Conservation (phyloP, 2,888 invertebrate genomes). For the Tholera decimalis region DNA sequence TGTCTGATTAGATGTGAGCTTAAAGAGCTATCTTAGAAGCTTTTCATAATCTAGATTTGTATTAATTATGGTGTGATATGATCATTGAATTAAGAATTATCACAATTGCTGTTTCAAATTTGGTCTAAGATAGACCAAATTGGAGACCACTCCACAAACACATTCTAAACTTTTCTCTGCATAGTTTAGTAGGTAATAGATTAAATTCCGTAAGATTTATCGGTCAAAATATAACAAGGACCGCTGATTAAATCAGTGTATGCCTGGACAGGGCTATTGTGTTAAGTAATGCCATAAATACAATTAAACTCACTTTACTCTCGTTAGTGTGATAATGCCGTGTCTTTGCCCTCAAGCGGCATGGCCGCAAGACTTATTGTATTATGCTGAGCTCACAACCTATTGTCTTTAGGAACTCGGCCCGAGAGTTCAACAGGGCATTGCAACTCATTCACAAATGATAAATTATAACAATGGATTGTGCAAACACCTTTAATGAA, state of each 20-base stretch:
- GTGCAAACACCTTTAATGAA: slow-evolving; percentile 56
- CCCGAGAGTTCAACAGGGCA: slow-evolving; percentile 54
- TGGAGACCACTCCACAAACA: not conserved
- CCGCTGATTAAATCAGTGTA: slow-evolving; percentile 63
- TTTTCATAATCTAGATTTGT: slow-evolving; percentile 44
- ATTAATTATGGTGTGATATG: slow-evolving; percentile 1
- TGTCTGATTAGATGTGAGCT: slow-evolving; percentile 25
- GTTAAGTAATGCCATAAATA: slow-evolving; percentile 86
- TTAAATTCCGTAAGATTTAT: slow-evolving; percentile 34
- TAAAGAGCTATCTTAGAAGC: slow-evolving; percentile 17
- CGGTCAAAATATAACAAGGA: slow-evolving; percentile 48
- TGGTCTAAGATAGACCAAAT: too few relatives aligned
- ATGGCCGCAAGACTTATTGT: slow-evolving; percentile 72
- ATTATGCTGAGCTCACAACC: slow-evolving; percentile 57
- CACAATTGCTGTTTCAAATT: too few relatives aligned
- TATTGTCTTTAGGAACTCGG: slow-evolving; percentile 60
- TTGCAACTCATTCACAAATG: slow-evolving; percentile 58
- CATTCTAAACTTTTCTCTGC: not conserved
- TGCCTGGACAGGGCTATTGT: slow-evolving; percentile 76
- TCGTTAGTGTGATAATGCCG: slow-evolving; percentile 86
- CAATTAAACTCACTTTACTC: slow-evolving; percentile 90
- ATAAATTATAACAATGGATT: slow-evolving; percentile 64
- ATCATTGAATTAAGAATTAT: slow-evolving; percentile 21
- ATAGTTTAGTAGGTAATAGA: slow-evolving; percentile 3
- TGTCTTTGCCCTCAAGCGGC: slow-evolving; percentile 84